Evolutionary conservation across 2,113 vertebrate species (phyloP).

Genomic region (Lycaon pictus): DNA sequence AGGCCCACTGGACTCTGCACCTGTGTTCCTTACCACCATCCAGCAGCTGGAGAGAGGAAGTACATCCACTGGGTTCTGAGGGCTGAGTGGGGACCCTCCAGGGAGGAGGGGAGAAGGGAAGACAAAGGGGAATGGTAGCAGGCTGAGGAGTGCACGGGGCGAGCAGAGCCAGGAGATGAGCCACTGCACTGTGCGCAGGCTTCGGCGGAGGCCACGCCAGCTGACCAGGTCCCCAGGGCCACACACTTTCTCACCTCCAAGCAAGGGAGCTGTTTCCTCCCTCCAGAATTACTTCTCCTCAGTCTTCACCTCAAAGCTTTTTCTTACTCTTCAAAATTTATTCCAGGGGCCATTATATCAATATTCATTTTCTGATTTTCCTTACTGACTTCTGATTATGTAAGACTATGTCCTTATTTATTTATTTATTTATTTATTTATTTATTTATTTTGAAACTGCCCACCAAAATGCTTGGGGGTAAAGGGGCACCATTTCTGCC

Average conservation of each 20-base stretch:
- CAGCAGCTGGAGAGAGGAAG: not conserved
- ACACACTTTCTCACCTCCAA: not conserved
- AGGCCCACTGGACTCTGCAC: not conserved
- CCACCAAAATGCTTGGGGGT: not conserved
- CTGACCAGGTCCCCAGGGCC: too few species aligned
- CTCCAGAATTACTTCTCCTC: not conserved
- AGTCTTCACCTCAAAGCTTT: not conserved
- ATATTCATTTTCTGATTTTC: not conserved
- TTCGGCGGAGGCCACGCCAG: not conserved
- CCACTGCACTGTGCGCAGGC: too few species aligned
- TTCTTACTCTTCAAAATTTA: not conserved
- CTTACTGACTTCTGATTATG: not conserved
- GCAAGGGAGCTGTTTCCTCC: not conserved
- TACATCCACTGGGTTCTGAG: not conserved
- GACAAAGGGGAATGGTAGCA: not conserved
- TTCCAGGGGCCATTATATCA: not conserved
- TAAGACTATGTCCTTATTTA: not conserved
- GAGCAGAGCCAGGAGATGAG: not conserved
- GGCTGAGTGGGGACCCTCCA: not conserved
- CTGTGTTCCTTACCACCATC: not conserved
- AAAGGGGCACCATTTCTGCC: not conserved
- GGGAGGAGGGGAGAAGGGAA: not conserved
- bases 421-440: not conserved
- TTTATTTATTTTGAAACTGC: not conserved
- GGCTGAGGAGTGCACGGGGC: not conserved